Evolutionary conservation across 2,888 invertebrate species (phyloP), one percentile per base, ranked within the genome.

Genomic region (Macrosiphum euphorbiae): DNA sequence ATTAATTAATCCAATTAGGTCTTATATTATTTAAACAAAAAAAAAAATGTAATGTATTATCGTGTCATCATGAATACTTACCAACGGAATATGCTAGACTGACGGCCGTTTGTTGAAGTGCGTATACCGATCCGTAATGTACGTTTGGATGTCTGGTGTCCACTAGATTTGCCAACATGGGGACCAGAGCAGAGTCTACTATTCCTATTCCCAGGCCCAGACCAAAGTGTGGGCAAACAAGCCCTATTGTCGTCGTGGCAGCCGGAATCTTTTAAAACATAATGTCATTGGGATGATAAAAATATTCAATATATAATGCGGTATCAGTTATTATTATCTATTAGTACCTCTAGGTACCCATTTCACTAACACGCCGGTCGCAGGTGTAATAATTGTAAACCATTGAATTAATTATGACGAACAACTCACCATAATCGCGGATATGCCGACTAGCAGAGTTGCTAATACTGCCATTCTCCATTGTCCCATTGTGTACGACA

Each of bases 161-260:
- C 8, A 98, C 98, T 94, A 98, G 96, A 92, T 97, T 97, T 0
- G 98, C 98, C 94, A 98, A 95, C 41, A 98, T 96, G 0, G 98
- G 98, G 94, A 99, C 98, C 94, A 98, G 96, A 52, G 98, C 97
- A 0, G 98, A 98, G 96, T 98, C 98, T 26, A 98, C 97, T 0
- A 97, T 97, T 1, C 98, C 98, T 91, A 98, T 97, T 10, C 98
- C 97, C n/a, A 98, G 96, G 5, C 98, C 98, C 89, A 98, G 96
- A 0, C 97, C 97, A 95, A 98, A 97, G 96, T 98, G 98, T 1
- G 98, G 98, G 85, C 98, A 95, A 13, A 97, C 96, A 28, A 98
- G 96, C 95, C 97, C 96, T 94, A 96, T 95, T 94, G 98, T 96
- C 1, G 96, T 96, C 44, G 96, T 96, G 0, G 97, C 97, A 94